Evolutionary conservation across 2,113 vertebrate species (phyloP).

Genomic region (Ibidorhyncha struthersii): DNA sequence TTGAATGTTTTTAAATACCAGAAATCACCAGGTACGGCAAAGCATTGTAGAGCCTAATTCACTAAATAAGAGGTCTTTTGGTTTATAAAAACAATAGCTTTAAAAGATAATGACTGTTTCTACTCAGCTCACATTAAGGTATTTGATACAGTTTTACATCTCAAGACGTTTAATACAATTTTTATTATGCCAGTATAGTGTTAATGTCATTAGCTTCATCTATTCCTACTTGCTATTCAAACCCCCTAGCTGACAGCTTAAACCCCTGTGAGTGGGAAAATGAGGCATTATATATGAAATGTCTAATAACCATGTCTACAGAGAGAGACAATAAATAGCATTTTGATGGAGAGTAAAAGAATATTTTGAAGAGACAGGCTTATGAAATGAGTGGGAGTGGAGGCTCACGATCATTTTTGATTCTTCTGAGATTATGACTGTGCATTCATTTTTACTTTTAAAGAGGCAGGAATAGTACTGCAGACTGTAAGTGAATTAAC

Average conservation of each 20-base stretch:
- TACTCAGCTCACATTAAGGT: neutral
- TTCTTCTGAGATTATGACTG: conserved; percentile 20
- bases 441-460: conserved; percentile 37
- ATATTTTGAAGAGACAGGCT: conserved; percentile 48
- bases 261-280: conserved; percentile 50
- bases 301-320: conserved; percentile 47
- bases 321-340: conserved; percentile 56
- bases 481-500: neutral
- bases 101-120: conserved; percentile 4
- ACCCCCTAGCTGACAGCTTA: neutral
- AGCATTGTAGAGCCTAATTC: neutral
- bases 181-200: neutral
- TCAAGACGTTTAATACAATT: neutral
- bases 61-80: neutral
- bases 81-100: neutral
- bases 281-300: conserved; percentile 26
- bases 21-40: neutral
- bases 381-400: conserved; percentile 48
- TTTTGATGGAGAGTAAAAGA: conserved; percentile 53
- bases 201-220: conserved; percentile 39
- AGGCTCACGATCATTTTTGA: conserved; percentile 10
- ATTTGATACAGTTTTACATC: neutral
- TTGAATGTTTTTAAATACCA: neutral
- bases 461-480: neutral
- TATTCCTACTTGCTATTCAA: conserved; percentile 28